Base-by-base conservation (phyloP, 2,888 invertebrate genomes). In the Leptothorax acervorum region DNA sequence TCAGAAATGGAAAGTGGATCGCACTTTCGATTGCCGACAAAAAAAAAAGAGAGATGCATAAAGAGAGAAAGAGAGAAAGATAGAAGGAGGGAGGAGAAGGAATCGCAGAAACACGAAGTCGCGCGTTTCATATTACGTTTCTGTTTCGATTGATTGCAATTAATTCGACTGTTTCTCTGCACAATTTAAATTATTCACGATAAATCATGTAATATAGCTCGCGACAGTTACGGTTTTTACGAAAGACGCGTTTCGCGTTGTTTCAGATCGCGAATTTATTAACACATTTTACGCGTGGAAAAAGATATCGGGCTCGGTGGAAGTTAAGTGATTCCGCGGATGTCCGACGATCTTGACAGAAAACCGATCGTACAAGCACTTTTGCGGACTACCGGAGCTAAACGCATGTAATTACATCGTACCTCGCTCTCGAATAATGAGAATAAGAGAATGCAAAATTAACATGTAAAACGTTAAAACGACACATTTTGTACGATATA, bases 1-100 rank as follows among this genome's bases (percentile, higher is more conserved):
- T 91, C 89, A 86, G 93, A 93, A 90, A 93, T 90, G 89, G 93
- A 93, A 91, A 93, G 93, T 93, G 93, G 91, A 92, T 91, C 86
- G 85, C 86, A 90, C 89, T 92, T 91, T 92, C 93, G 87, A 92
- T 86, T 75, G 75, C 65, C 82, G 87, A 31, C 83, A 86, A 88
- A 82, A 53, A 82, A 53, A 87, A 89, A 87, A 83, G 23, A 90
- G 86, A 78, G 68, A 65, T 74, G 88, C 86, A 87, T 83, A 85
- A 82, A 86, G 87, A 85, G 76, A 51, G 78, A 68, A 60, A 81
- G 48, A 68, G 55, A 53, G 48, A 15, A 15, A 39, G 51, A 23
- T 18, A 11, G 87, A 86, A 84, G 85, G 78, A 83, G 82, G 84
- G 86, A 84, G 84, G 31, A 79, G 68, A 55, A 66, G 76, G 6